A percentile compares a stretch with the other conserved stretches of the same genome.
Conservation (phyloP, 2,797 vertebrate genomes). For the Enteromius argenteus region DNA sequence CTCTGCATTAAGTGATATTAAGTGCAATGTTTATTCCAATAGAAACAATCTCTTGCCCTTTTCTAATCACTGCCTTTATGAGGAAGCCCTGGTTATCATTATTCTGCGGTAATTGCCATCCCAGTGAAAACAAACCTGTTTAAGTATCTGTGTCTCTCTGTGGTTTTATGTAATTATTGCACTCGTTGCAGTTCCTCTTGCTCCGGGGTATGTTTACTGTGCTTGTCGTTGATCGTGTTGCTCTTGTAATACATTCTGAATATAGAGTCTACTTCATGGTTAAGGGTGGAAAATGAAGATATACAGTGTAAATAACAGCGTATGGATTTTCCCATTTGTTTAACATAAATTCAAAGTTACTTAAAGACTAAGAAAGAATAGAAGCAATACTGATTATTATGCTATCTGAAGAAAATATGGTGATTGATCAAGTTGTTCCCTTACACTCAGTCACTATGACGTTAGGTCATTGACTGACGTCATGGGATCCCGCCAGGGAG, state of each 20-base stretch:
- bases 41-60: not conserved
- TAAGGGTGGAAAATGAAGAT: slow-evolving; percentile 37
- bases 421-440: not conserved
- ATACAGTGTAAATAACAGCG: slow-evolving; percentile 16
- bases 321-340: slow-evolving; percentile 45
- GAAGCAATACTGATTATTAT: not conserved
- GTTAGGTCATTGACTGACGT: too few relatives aligned
- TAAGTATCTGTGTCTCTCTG: slow-evolving; percentile 14
- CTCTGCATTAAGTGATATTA: slow-evolving; percentile 17
- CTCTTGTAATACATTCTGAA: slow-evolving; percentile 34
- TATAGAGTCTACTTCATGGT: slow-evolving; percentile 33
- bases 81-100: slow-evolving; percentile 29
- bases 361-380: slow-evolving; percentile 14
- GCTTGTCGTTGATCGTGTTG: slow-evolving; percentile 26
- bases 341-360: slow-evolving; percentile 33
- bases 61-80: slow-evolving; percentile 3
- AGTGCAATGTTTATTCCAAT: slow-evolving; percentile 19
- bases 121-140: slow-evolving; percentile 16
- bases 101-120: slow-evolving; percentile 40
- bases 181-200: slow-evolving; percentile 24
- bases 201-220: slow-evolving; percentile 7
- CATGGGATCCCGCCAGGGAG: too few relatives aligned
- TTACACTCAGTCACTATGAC: too few relatives aligned
- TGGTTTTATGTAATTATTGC: slow-evolving; percentile 43
- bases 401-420: not conserved